Evolutionary conservation across 2,113 vertebrate species (phyloP).

Genomic region (Cranoglanis bouderius): DNA sequence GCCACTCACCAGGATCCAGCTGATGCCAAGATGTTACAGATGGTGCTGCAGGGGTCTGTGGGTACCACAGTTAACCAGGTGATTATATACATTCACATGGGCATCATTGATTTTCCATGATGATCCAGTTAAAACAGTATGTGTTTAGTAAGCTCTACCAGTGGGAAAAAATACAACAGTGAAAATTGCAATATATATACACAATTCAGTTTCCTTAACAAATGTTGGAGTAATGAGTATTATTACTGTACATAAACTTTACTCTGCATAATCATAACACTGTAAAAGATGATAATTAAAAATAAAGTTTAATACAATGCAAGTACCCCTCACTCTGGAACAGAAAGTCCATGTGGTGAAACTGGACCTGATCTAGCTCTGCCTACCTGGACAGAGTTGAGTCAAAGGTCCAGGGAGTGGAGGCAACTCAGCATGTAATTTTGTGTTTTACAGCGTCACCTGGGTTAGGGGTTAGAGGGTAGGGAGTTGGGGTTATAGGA

Average conservation of each 20-base stretch:
- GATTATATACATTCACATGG: background rate
- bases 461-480: background rate
- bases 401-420: background rate
- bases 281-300: background rate
- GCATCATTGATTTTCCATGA: background rate
- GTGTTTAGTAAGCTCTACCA: background rate
- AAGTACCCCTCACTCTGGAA: background rate
- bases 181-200: no score
- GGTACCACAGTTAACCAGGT: slow-evolving; percentile 99
- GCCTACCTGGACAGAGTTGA: background rate
- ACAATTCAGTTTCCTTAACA: no score
- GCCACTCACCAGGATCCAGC: slow-evolving; percentile 97
- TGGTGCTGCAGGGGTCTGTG: slow-evolving; percentile 99
- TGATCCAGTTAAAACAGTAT: background rate
- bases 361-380: background rate
- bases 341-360: background rate
- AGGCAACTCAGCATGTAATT: background rate
- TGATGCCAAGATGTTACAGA: slow-evolving; percentile 98
- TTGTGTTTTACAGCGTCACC: background rate
- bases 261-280: no score
- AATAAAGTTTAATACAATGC: background rate
- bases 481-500: background rate
- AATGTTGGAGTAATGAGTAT: background rate
- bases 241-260: background rate
- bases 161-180: background rate